Percentiles rank a stretch among this genome's conserved stretches.
Conservation (phyloP, 1,140 invertebrate genomes). For the Drusus annulatus region DNA sequence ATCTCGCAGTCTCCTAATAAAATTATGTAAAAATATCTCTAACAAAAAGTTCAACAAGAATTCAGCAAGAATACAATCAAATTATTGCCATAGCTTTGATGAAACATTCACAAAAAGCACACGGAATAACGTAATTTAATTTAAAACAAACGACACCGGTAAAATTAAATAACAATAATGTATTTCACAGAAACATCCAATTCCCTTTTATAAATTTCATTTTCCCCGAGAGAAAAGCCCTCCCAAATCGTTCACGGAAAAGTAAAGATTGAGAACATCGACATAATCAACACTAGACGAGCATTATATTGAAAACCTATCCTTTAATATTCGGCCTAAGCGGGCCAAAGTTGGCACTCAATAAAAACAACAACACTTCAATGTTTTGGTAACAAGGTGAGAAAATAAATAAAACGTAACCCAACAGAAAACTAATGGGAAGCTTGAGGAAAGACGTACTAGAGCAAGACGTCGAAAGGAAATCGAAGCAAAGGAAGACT, state of each 20-base stretch:
- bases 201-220: not conserved
- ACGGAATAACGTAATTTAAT: not conserved
- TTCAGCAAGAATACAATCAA: not conserved
- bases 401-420: no score
- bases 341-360: no score
- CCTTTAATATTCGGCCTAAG: no score
- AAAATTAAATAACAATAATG: not conserved
- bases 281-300: no score
- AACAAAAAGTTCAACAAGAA: not conserved
- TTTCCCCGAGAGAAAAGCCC: not conserved
- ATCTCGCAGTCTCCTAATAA: no score
- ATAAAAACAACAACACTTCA: no score
- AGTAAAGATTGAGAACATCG: not conserved
- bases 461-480: no score
- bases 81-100: slow-evolving; percentile 5
- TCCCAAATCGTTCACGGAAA: not conserved
- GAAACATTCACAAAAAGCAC: not conserved
- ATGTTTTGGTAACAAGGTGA: no score
- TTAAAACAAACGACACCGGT: slow-evolving; percentile 7
- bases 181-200: slow-evolving; percentile 11
- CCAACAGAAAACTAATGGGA: no score
- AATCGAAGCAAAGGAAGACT: no score
- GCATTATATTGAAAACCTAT: no score
- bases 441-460: no score
- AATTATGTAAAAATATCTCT: not conserved